Conservation (phyloP, 2,888 invertebrate species). For the Acleris cristana region DNA sequence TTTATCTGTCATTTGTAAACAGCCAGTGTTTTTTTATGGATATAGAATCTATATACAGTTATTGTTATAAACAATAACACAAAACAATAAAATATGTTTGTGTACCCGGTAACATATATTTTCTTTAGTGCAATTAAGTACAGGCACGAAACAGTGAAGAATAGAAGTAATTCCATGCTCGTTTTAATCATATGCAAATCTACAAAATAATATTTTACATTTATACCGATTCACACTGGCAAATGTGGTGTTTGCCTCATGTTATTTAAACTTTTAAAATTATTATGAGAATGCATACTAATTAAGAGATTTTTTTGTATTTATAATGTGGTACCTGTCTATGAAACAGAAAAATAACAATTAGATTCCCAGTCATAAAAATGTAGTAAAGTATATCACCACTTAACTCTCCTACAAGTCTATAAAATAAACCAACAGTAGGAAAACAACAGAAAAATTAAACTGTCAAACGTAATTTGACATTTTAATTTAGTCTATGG, state of each 20-base stretch:
- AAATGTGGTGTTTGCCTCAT: constrained; percentile 48
- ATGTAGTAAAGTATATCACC: neutral
- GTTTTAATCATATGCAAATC: constrained; percentile 56
- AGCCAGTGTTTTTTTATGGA: constrained; percentile 7
- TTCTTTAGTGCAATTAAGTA: constrained; percentile 30
- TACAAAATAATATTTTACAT: constrained; percentile 64
- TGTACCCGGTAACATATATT: constrained; percentile 7
- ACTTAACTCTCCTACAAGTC: constrained; percentile 15
- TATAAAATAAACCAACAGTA: neutral
- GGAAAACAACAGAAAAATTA: constrained; percentile 19
- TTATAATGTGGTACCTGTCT: constrained; percentile 28
- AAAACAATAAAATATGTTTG: constrained; percentile 15
- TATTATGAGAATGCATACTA: constrained; percentile 69
- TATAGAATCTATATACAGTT: neutral
- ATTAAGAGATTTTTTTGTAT: constrained; percentile 13
- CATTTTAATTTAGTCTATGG: constrained; percentile 17
- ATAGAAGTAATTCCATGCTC: constrained; percentile 79
- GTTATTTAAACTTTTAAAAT: constrained; percentile 28
- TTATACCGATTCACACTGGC: constrained; percentile 81
- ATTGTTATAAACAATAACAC: neutral
- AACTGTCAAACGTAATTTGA: constrained; percentile 22
- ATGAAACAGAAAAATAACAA: constrained; percentile 11
- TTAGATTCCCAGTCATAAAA: constrained; percentile 13
- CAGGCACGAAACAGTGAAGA: constrained; percentile 37
- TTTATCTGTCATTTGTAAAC: constrained; percentile 1